Conservation (phyloP, 1,140 invertebrate genomes). For the Rhizoglyphus robini region DNA sequence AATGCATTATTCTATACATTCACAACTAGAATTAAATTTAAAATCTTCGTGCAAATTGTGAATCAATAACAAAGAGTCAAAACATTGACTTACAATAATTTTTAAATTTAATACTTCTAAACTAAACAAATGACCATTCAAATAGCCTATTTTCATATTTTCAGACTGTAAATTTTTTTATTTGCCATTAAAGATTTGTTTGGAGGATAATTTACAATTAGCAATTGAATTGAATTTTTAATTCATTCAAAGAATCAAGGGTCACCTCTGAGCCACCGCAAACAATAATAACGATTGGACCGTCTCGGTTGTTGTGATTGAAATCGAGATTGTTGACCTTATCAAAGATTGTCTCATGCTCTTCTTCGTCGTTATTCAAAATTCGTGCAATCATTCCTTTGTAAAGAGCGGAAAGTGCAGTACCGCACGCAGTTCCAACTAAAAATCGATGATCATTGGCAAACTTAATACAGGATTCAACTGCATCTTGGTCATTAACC, state of each 20-base stretch:
- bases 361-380: not conserved
- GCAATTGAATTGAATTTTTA: conserved; percentile 27
- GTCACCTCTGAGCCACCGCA: conserved; percentile 40
- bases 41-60: too few relatives aligned
- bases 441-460: conserved; percentile 37
- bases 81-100: too few relatives aligned
- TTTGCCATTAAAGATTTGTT: too few relatives aligned
- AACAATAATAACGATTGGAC: conserved; percentile 37
- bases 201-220: too few relatives aligned
- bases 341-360: not conserved
- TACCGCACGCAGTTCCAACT: conserved; percentile 42
- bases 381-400: conserved; percentile 25
- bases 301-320: conserved; percentile 27
- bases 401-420: conserved; percentile 38
- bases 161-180: too few relatives aligned
- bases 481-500: conserved; percentile 38
- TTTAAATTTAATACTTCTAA: too few relatives aligned
- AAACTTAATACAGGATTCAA: conserved; percentile 38
- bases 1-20: too few relatives aligned
- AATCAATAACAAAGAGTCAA: too few relatives aligned
- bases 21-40: too few relatives aligned
- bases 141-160: too few relatives aligned
- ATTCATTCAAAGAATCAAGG: conserved; percentile 32
- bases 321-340: conserved; percentile 20
- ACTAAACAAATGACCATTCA: too few relatives aligned